phyloP scores from a whole-genome alignment of 2,888 invertebrate genomes.

The Lordiphosa andalusiaca region DNA sequence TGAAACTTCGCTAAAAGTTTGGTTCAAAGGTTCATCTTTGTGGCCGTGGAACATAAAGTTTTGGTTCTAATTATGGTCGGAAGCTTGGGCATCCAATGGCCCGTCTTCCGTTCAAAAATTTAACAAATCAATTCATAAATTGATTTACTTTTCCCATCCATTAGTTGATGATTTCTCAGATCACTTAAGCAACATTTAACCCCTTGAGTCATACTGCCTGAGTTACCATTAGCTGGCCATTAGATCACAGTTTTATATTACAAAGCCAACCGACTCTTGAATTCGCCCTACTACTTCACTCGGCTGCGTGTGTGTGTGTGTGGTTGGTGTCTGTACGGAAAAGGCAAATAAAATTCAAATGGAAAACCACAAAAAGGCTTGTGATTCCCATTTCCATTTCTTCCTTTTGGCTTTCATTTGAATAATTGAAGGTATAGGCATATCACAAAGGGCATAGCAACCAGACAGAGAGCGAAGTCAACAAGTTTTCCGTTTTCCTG shows the following conservation, averaged over 20 bases:
- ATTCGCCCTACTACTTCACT: background rate
- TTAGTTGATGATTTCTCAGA: no score
- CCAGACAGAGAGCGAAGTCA: slow-evolving; percentile 30
- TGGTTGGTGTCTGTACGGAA: slow-evolving; percentile 25
- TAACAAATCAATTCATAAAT: no score
- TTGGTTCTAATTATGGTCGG: no score
- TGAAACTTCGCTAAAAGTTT: no score
- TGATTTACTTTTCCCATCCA: no score
- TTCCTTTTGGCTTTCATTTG: slow-evolving; percentile 27
- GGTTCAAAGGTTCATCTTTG: no score
- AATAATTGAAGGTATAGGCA: slow-evolving; percentile 67
- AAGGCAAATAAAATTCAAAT: slow-evolving; percentile 33
- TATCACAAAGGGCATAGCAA: slow-evolving; percentile 28
- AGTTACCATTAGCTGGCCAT: slow-evolving; percentile 55
- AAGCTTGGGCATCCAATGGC: no score
- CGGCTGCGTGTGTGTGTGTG: slow-evolving; percentile 4
- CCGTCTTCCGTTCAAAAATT: no score
- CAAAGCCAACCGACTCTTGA: slow-evolving; percentile 8
- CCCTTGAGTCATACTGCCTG: slow-evolving; percentile 1
- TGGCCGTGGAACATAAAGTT: no score
- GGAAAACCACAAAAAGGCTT: slow-evolving; percentile 26
- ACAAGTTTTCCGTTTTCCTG: slow-evolving; percentile 44
- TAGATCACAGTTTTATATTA: slow-evolving; percentile 56
- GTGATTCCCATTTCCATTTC: no score
- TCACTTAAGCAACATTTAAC: no score